phyloP scores from a whole-genome alignment of 2,797 vertebrate species.

The Myotis myotis region DNA sequence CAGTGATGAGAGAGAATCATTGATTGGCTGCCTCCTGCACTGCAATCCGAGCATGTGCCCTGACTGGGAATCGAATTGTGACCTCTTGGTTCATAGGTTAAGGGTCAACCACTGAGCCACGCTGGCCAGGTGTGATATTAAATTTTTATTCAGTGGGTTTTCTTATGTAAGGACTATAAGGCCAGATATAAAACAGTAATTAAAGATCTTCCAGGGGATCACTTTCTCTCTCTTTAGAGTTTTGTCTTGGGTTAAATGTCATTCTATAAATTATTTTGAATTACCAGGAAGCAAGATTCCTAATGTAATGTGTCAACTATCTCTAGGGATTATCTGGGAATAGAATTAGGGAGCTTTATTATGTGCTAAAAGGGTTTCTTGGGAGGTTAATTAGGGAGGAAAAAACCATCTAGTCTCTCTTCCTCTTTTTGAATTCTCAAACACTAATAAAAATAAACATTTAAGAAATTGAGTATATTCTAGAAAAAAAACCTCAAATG shows the following conservation, averaged over 20 bases:
- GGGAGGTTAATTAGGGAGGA: background rate
- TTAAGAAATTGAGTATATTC: constrained; percentile 2
- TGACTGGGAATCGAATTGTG: too few relatives aligned
- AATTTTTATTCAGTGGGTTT: background rate
- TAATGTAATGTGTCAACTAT: background rate
- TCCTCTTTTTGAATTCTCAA: constrained; percentile 14
- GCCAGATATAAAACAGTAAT: background rate
- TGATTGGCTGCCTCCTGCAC: too few relatives aligned
- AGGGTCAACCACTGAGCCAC: too few relatives aligned
- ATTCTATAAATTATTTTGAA: constrained; percentile 4
- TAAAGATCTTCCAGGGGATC: background rate
- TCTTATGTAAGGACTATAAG: background rate
- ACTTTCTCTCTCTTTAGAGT: background rate
- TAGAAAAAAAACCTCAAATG: background rate
- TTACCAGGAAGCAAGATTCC: background rate
- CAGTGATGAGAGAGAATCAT: too few relatives aligned
- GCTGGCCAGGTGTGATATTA: background rate
- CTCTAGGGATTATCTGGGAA: background rate
- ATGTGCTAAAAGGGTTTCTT: background rate
- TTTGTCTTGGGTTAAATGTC: background rate
- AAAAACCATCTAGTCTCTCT: background rate
- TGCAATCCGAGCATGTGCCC: too few relatives aligned
- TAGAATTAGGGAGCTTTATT: background rate
- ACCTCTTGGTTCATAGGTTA: too few relatives aligned
- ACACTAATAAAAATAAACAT: background rate